Percentiles rank a stretch among this genome's conserved stretches.
Conservation (phyloP, 2,113 vertebrate genomes). For the Epinephelus moara region DNA sequence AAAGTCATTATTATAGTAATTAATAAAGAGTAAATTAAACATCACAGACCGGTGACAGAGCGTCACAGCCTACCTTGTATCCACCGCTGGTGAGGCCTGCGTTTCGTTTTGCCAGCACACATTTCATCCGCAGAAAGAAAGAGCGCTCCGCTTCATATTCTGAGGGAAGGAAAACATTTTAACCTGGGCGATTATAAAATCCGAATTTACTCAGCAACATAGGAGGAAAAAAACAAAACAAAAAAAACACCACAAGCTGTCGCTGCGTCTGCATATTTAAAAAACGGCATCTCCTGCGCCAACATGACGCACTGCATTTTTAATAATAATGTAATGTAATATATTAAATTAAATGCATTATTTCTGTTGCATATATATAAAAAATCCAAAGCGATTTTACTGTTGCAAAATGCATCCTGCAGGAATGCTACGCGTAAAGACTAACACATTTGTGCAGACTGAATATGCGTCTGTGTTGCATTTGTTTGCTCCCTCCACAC, state of each 20-base stretch:
- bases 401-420: not conserved
- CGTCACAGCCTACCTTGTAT: constrained; percentile 90
- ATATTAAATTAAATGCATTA: not conserved
- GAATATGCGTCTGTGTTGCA: not conserved
- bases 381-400: not conserved
- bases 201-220: not conserved
- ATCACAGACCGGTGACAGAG: too few relatives aligned
- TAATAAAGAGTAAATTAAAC: not conserved
- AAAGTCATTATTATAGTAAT: not conserved
- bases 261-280: not conserved
- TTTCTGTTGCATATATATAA: not conserved
- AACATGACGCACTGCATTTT: not conserved
- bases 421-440: not conserved
- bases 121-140: constrained; percentile 99
- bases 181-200: not conserved
- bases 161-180: constrained; percentile 61
- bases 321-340: not conserved
- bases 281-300: not conserved
- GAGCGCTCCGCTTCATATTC: constrained; percentile 98
- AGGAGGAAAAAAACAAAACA: not conserved
- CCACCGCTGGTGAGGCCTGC: constrained; percentile 98
- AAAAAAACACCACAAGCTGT: not conserved
- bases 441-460: not conserved
- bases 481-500: not conserved
- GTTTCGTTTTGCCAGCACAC: constrained; percentile 97